Evolutionary conservation across 2,888 invertebrate genomes (phyloP).

Genomic region (Crematogaster levior): DNA sequence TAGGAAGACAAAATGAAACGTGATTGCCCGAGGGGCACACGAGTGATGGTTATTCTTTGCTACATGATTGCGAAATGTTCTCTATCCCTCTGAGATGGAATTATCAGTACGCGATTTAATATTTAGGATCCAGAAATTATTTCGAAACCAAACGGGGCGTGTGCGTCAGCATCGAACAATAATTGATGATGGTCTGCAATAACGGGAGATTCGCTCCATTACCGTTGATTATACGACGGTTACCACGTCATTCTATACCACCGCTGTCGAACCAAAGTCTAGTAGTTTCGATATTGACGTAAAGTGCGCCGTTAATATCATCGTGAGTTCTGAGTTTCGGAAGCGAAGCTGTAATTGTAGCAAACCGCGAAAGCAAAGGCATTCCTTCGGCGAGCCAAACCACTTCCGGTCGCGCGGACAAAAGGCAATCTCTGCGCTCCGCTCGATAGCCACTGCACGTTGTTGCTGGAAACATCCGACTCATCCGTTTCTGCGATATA

Average conservation of each 20-base stretch:
- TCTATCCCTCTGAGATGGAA: not conserved
- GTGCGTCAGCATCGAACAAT: constrained; percentile 44
- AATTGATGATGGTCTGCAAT: constrained; percentile 38
- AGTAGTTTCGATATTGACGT: constrained; percentile 41
- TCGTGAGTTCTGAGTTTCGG: constrained; percentile 69
- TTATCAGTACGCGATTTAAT: constrained; percentile 29
- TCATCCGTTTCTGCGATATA: constrained; percentile 53
- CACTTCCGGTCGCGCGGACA: constrained; percentile 66
- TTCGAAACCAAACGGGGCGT: constrained; percentile 2
- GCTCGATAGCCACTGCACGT: constrained; percentile 16
- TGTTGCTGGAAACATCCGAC: constrained; percentile 47
- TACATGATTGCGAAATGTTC: not conserved
- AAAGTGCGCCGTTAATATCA: constrained; percentile 56
- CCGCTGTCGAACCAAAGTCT: constrained; percentile 13
- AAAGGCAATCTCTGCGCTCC: constrained; percentile 62
- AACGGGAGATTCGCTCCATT: constrained; percentile 49
- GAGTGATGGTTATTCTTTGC: not conserved
- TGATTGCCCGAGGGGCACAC: not conserved
- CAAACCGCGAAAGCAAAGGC: constrained; percentile 70
- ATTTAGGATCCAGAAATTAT: constrained; percentile 44
- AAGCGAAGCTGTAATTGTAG: constrained; percentile 68
- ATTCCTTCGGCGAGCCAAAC: constrained; percentile 67
- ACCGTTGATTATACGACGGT: constrained; percentile 50
- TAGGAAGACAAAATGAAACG: constrained; percentile 2
- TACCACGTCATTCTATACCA: constrained; percentile 40